Evolutionary conservation across 2,797 vertebrate genomes (phyloP).

Genomic region (Poeciliopsis turneri): DNA sequence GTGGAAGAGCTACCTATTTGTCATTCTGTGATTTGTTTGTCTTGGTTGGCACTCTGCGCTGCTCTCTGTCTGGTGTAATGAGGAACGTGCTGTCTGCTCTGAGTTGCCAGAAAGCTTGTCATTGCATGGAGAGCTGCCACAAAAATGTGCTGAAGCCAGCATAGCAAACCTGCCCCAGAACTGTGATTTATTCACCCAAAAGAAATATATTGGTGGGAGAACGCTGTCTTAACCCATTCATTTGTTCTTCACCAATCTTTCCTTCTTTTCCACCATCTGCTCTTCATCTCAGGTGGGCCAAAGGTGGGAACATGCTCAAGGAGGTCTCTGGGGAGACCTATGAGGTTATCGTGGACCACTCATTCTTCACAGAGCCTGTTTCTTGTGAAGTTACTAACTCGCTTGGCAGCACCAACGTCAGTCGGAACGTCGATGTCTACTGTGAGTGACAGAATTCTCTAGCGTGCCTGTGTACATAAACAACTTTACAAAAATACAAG

Average conservation of each 20-base stretch:
- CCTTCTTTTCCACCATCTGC: slow-evolving; percentile 19
- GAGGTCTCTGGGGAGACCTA: slow-evolving; percentile 92
- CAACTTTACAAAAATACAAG: slow-evolving; percentile 8
- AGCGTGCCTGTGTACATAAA: slow-evolving; percentile 4
- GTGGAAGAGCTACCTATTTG: slow-evolving; percentile 71
- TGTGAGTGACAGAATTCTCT: slow-evolving; percentile 83
- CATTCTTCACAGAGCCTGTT: slow-evolving; percentile 94
- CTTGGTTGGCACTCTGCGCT: slow-evolving; percentile 59
- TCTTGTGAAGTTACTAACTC: slow-evolving; percentile 98
- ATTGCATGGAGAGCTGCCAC: slow-evolving; percentile 71
- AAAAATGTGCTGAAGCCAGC: slow-evolving; percentile 79
- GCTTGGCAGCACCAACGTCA: slow-evolving; percentile 96
- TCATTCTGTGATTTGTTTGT: slow-evolving; percentile 78
- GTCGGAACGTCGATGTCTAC: slow-evolving; percentile 95
- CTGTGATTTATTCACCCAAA: slow-evolving; percentile 77
- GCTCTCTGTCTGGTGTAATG: slow-evolving; percentile 65
- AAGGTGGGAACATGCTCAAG: slow-evolving; percentile 92
- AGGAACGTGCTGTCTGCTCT: slow-evolving; percentile 73
- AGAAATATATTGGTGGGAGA: slow-evolving; percentile 57
- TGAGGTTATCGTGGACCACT: slow-evolving; percentile 93
- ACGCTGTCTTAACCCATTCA: slow-evolving; percentile 30
- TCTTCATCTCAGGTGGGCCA: slow-evolving; percentile 89
- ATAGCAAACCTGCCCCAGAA: slow-evolving; percentile 59
- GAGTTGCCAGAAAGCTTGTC: slow-evolving; percentile 72
- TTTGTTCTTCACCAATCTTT: slow-evolving; percentile 23